Evolutionary conservation across 2,797 vertebrate genomes (phyloP).

Genomic region (Crocidura indochinensis): DNA sequence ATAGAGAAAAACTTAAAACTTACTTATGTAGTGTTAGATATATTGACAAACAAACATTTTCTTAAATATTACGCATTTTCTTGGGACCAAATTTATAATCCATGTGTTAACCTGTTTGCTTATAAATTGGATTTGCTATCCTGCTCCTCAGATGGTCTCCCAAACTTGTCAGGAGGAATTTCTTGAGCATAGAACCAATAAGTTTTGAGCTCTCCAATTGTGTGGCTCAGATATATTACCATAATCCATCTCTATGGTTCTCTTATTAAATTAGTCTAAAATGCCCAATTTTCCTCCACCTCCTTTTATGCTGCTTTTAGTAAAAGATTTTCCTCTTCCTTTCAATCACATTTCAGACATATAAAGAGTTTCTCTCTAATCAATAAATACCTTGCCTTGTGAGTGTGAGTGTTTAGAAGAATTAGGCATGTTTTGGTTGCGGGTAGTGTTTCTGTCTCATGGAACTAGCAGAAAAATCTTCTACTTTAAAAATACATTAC

Average conservation of each 20-base stretch:
- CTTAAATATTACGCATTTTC: conserved; percentile 4
- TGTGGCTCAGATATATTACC: conserved; percentile 4
- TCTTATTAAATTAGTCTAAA: neutral
- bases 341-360: neutral
- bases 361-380: conserved; percentile 29
- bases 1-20: neutral
- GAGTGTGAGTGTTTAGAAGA: neutral
- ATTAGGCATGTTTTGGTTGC: neutral
- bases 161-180: too few relatives aligned
- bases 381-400: neutral
- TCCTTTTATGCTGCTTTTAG: neutral
- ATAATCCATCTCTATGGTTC: neutral
- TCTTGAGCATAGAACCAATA: too few relatives aligned
- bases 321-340: neutral
- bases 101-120: too few relatives aligned
- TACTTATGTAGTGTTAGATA: neutral
- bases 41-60: neutral
- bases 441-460: neutral
- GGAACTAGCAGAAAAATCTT: neutral
- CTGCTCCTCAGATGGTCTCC: too few relatives aligned
- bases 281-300: neutral
- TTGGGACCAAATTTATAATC: too few relatives aligned
- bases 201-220: too few relatives aligned
- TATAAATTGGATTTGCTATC: too few relatives aligned
- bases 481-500: neutral